Evolutionary conservation across 2,113 vertebrate species (phyloP).

Genomic region (Trogon melanurus): DNA sequence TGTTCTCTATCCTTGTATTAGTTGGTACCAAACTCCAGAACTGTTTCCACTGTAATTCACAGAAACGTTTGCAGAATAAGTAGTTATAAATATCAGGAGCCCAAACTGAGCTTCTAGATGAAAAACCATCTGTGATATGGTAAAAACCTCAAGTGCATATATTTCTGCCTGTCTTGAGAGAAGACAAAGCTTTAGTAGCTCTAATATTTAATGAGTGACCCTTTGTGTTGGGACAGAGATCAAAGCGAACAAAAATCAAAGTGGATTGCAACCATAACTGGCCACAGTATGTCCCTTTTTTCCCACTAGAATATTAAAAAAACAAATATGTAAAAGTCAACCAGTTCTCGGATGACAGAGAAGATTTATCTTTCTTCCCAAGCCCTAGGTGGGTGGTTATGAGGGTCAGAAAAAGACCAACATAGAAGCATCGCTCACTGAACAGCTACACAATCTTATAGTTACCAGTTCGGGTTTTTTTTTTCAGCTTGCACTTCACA

Average conservation of each 20-base stretch:
- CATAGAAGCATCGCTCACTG: not conserved
- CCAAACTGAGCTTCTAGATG: not conserved
- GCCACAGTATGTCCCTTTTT: not conserved
- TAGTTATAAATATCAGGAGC: not conserved
- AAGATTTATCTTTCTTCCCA: not conserved
- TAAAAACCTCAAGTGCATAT: not conserved
- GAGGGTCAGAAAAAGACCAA: not conserved
- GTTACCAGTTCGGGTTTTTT: not conserved
- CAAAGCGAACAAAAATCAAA: slow-evolving; percentile 29
- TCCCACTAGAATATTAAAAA: not conserved
- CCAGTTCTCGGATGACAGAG: not conserved
- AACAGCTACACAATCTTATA: not conserved
- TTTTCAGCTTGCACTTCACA: not conserved
- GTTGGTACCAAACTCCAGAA: not conserved
- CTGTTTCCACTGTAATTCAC: not conserved
- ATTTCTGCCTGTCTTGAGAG: not conserved
- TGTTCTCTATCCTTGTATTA: not conserved
- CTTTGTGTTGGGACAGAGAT: not conserved
- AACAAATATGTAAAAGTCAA: not conserved
- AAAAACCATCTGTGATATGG: not conserved
- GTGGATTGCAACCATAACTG: not conserved
- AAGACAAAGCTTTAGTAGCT: not conserved
- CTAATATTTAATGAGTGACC: not conserved
- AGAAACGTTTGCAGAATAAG: not conserved
- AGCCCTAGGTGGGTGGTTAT: not conserved